Evolutionary conservation across 2,797 vertebrate genomes (phyloP).

Genomic region (Telmatherina bonti): DNA sequence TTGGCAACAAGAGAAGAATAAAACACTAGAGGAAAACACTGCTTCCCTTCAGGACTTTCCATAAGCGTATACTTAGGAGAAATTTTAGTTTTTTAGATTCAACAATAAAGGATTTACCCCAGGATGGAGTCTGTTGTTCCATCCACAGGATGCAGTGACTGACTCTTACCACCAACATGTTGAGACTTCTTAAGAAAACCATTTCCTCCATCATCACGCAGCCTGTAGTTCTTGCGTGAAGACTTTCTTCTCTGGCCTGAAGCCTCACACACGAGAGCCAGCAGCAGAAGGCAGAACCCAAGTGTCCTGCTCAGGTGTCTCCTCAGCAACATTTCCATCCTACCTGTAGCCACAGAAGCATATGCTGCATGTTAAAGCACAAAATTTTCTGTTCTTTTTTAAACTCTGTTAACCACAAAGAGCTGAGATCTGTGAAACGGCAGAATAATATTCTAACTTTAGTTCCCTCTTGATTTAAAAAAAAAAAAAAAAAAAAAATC

Average conservation of each 20-base stretch:
- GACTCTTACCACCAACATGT: constrained; percentile 23
- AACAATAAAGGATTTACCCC: neutral
- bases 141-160: constrained; percentile 1
- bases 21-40: neutral
- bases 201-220: constrained; percentile 67
- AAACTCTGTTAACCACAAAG: too few species aligned
- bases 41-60: too few species aligned
- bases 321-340: constrained; percentile 70
- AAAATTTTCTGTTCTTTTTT: too few species aligned
- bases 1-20: neutral
- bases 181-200: constrained; percentile 55
- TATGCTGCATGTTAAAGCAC: neutral
- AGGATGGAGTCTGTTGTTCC: neutral
- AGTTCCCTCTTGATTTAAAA: neutral
- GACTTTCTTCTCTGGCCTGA: constrained; percentile 81
- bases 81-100: too few species aligned
- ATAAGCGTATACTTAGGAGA: too few species aligned
- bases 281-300: constrained; percentile 77
- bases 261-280: constrained; percentile 68
- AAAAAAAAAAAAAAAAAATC: neutral
- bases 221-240: constrained; percentile 69
- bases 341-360: constrained; percentile 22
- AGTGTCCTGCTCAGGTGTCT: constrained; percentile 80
- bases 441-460: neutral
- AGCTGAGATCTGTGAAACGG: neutral